phyloP scores from a whole-genome alignment of 2,113 vertebrate genomes.

The Cochlearius cochlearius region DNA sequence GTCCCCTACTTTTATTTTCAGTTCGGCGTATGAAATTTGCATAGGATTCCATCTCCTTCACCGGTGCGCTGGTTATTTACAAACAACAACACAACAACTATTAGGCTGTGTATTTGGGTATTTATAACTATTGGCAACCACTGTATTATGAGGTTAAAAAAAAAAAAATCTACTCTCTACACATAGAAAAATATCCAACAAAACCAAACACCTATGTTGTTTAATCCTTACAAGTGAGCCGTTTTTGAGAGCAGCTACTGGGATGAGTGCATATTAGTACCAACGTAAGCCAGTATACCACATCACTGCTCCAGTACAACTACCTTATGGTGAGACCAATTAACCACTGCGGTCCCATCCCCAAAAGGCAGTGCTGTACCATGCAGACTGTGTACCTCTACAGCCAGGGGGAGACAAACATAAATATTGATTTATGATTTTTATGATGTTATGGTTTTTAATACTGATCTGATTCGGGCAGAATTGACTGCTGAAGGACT shows the following conservation, averaged over 20 bases:
- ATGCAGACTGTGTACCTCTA: background rate
- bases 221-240: background rate
- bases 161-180: background rate
- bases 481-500: background rate
- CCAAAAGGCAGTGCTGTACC: background rate
- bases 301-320: background rate
- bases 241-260: background rate
- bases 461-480: rapidly evolving
- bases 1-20: background rate
- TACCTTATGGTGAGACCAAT: background rate
- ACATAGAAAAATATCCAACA: background rate
- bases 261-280: background rate
- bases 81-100: background rate
- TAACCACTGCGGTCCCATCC: too few species aligned
- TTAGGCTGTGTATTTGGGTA: background rate
- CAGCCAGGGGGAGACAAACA: background rate
- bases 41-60: background rate
- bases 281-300: background rate
- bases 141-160: background rate
- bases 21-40: background rate
- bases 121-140: background rate
- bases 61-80: background rate
- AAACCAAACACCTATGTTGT: background rate
- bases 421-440: background rate
- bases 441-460: background rate